A percentile compares a stretch with the other conserved stretches of the same genome.
phyloP scores from a whole-genome alignment of 2,797 vertebrate species.

The Xyrichtys novacula region DNA sequence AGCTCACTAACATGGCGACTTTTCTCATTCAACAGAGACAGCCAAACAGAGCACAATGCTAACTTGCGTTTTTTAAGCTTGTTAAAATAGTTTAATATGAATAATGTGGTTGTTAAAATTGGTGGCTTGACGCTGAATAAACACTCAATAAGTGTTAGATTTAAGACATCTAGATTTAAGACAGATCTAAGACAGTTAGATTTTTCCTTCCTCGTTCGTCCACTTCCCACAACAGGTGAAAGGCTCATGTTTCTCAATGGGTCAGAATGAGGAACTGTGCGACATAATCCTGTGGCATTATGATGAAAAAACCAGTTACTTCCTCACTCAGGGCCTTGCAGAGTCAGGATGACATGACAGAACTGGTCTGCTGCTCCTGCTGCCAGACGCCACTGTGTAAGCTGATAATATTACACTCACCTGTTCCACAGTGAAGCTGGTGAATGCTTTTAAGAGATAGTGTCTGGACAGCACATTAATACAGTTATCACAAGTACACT shows the following conservation, averaged over 20 bases:
- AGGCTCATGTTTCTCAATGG: constrained; percentile 28
- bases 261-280: constrained; percentile 60
- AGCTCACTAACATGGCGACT: neutral
- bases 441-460: neutral
- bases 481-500: neutral
- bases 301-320: constrained; percentile 54
- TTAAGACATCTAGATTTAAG: no score
- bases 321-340: constrained; percentile 52
- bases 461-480: neutral
- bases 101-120: neutral
- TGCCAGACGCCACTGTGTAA: neutral
- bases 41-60: accelerated
- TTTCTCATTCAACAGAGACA: neutral
- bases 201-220: constrained; percentile 36
- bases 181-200: no score
- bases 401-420: neutral
- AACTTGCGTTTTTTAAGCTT: neutral
- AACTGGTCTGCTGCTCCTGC: constrained; percentile 46
- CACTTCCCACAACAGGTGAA: neutral
- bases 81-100: neutral
- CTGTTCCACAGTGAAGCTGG: neutral
- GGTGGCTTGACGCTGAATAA: neutral
- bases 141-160: neutral
- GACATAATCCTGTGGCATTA: constrained; percentile 15
- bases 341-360: constrained; percentile 82